phyloP scores from a whole-genome alignment of 2,888 invertebrate species.

The Drosophila vallismaia region DNA sequence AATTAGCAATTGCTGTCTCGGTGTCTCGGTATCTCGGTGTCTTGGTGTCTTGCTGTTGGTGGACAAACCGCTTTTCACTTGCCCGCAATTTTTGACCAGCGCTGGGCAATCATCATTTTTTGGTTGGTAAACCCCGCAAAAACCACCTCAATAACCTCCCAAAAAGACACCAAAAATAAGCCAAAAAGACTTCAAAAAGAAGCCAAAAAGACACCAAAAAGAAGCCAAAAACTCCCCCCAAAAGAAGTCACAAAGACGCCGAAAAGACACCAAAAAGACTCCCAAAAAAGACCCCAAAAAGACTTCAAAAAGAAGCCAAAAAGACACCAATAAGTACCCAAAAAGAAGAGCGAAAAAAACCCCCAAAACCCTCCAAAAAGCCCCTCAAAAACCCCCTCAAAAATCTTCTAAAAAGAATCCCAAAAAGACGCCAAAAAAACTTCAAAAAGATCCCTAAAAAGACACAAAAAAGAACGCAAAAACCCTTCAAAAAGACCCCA shows the following conservation, averaged over 20 bases:
- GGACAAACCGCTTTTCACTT: slow-evolving; percentile 50
- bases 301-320: too few species aligned
- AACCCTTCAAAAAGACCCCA: too few species aligned
- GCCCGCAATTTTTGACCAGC: slow-evolving; percentile 36
- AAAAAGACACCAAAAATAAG: not conserved
- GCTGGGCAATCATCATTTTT: slow-evolving; percentile 35
- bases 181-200: too few species aligned
- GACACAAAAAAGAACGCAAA: too few species aligned
- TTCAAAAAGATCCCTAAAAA: too few species aligned
- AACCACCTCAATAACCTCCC: too few species aligned
- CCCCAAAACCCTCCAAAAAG: not conserved
- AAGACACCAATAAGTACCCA: too few species aligned
- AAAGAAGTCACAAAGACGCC: too few species aligned
- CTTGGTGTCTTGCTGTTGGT: slow-evolving; percentile 2
- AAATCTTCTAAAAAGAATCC: not conserved
- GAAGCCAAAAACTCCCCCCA: too few species aligned
- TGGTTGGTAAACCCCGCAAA: not conserved
- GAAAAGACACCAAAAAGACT: not conserved
- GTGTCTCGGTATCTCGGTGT: not conserved
- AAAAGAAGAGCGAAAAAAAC: too few species aligned
- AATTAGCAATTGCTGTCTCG: slow-evolving; percentile 52
- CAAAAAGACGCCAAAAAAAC: not conserved
- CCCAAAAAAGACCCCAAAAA: not conserved
- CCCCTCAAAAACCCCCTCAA: too few species aligned
- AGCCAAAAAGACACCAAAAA: too few species aligned